phyloP scores from a whole-genome alignment of 2,888 invertebrate genomes.

The Dascillus cervinus region DNA sequence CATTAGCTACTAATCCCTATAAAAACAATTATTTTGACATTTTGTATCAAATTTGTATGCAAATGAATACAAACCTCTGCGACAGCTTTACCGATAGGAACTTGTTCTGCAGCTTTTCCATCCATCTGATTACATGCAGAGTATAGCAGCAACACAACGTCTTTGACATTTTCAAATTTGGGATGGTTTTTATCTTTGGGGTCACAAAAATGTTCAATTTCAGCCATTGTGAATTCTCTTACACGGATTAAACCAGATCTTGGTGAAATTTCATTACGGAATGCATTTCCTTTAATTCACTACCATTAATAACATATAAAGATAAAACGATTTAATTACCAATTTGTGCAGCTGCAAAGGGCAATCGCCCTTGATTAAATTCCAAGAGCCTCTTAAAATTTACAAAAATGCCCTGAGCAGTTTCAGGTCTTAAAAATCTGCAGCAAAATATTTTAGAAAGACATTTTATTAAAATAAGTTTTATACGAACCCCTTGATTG shows the following conservation, averaged over 20 bases:
- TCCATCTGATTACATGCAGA: constrained; percentile 98
- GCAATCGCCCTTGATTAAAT: constrained; percentile 92
- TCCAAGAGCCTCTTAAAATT: constrained; percentile 96
- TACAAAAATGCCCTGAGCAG: constrained; percentile 99
- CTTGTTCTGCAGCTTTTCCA: constrained; percentile 74
- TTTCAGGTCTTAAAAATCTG: constrained; percentile 91
- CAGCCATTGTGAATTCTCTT: constrained; percentile 99
- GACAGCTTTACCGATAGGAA: constrained; percentile 86
- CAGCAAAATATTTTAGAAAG: constrained; percentile 14
- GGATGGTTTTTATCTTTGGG: constrained; percentile 79
- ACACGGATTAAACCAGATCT: constrained; percentile 91
- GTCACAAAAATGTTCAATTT: constrained; percentile 99
- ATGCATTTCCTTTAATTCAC: constrained; percentile 64
- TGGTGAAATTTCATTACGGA: constrained; percentile 98
- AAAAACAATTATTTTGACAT: constrained; percentile 15
- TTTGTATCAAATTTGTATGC: constrained; percentile 1
- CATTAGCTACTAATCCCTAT: constrained; percentile 83
- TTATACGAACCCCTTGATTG: constrained; percentile 67
- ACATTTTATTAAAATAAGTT: constrained; percentile 3
- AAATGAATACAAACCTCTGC: constrained; percentile 42
- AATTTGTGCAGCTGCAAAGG: constrained; percentile 98
- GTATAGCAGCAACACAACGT: constrained; percentile 74
- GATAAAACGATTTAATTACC: constrained; percentile 50
- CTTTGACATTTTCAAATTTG: constrained; percentile 74
- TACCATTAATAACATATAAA: background rate